Conservation (phyloP, 2,888 invertebrate genomes). For the Mystacides longicornis region DNA sequence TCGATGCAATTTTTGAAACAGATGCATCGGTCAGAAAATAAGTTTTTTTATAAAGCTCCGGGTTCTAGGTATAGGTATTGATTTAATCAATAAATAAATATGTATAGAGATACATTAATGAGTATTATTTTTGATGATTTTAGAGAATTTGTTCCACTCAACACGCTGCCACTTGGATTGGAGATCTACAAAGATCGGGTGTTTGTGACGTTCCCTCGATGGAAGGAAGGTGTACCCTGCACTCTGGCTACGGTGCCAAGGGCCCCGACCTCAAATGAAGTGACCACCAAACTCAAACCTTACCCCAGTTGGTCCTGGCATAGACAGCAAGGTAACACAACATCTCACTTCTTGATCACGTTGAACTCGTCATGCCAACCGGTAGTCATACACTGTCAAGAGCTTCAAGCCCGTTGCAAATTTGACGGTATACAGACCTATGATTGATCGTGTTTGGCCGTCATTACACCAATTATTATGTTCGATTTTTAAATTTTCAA, state of each 20-base stretch:
- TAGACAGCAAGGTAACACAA: conserved; percentile 44
- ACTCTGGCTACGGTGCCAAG: conserved; percentile 62
- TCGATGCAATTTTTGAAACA: too few relatives aligned
- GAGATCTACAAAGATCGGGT: conserved; percentile 61
- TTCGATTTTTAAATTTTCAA: too few relatives aligned
- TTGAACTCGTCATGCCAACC: too few relatives aligned
- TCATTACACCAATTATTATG: too few relatives aligned
- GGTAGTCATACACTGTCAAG: too few relatives aligned
- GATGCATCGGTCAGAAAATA: too few relatives aligned
- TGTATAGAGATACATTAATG: background rate
- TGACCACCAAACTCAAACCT: conserved; percentile 57
- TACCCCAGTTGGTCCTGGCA: conserved; percentile 72
- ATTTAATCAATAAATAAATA: background rate
- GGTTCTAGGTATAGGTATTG: background rate
- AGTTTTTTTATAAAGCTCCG: too few relatives aligned
- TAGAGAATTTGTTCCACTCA: conserved; percentile 59
- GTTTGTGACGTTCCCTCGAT: conserved; percentile 69
- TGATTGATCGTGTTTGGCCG: too few relatives aligned
- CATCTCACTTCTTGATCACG: too few relatives aligned
- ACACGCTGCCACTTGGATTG: conserved; percentile 67
- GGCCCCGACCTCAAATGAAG: conserved; percentile 40
- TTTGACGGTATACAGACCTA: too few relatives aligned
- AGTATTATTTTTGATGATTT: background rate
- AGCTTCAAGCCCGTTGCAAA: too few relatives aligned
- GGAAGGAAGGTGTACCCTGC: conserved; percentile 68